Conservation (phyloP, 2,888 invertebrate species). For the Linnaemya vulpina region DNA sequence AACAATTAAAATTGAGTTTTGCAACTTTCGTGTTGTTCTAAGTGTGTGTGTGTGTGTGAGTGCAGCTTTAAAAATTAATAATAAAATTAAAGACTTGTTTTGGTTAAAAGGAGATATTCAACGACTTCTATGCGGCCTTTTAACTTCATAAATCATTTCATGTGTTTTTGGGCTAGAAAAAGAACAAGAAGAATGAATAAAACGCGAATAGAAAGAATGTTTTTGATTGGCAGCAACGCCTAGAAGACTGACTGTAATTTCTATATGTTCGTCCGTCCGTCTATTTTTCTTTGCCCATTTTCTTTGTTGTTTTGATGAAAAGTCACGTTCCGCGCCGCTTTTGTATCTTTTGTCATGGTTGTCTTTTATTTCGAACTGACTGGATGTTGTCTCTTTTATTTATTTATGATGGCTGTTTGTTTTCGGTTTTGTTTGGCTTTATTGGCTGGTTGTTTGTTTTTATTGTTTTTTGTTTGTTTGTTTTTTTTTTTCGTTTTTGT, state of each 20-base stretch:
- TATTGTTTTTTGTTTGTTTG: constrained; percentile 27
- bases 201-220: constrained; percentile 37
- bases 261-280: constrained; percentile 26
- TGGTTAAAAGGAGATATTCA: constrained; percentile 7
- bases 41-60: too few species aligned
- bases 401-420: constrained; percentile 52
- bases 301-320: constrained; percentile 68
- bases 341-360: constrained; percentile 65
- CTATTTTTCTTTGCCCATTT: constrained; percentile 34
- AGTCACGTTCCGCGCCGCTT: constrained; percentile 67
- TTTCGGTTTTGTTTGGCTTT: constrained; percentile 11
- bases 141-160: constrained; percentile 66
- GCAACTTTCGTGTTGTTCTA: not conserved
- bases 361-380: constrained; percentile 64
- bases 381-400: constrained; percentile 54
- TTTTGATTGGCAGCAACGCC: constrained; percentile 70
- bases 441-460: constrained; percentile 2
- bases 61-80: constrained; percentile 20
- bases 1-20: constrained; percentile 68
- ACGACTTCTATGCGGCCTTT: constrained; percentile 42
- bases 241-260: constrained; percentile 62
- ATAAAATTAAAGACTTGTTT: constrained; percentile 51
- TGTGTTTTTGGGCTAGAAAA: constrained; percentile 34
- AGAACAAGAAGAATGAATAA: not conserved
- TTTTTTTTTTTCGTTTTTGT: constrained; percentile 52